Base-by-base conservation (phyloP, 2,888 invertebrate species). In the Cactoblastis cactorum region DNA sequence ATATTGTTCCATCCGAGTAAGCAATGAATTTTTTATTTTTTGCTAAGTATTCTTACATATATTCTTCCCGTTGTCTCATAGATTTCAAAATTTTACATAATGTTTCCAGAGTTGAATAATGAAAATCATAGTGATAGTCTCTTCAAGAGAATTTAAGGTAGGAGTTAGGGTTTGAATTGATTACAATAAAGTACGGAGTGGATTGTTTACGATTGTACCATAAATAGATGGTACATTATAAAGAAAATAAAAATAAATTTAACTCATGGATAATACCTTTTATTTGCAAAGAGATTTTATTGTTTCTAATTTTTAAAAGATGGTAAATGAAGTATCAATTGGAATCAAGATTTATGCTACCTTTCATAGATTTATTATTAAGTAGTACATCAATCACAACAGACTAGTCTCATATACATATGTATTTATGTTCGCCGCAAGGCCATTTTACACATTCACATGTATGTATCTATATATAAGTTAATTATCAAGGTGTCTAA, bases 381-480 rank as follows among this genome's bases (percentile, higher is more conserved):
- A 35, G n/a, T 41, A 5, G n/a, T 19, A 34, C 19, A 38, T 38
- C 47, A 48, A 11, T 17, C 24, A 17, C 12, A 37, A 45, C 52
- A 52, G 52, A 53, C 48, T 58, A 58, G 56, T 52, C 45, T 51
- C 58, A 53, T 55, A 54, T n/a, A n/a, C n/a, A n/a, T n/a, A 51
- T 22, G 22, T 6, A 54, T 53, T 53, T 34, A 57, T 60, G 64
- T 67, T 69, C 61, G 56, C 66, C 57, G 65, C 63, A 63, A 71
- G 70, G 62, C 61, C 62, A 71, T 67, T 71, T 72, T 74, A 72
- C 58, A 65, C 68, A 62, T 70, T 66, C 75, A 70, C 74, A 69
- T 77, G 77, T 73, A 69, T 77, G 77, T 83, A 77, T 75, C 70
- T 81, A 79, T 81, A 76, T 82, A 78, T 74, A 80, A 80, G 80